Percentiles rank a stretch among this genome's conserved stretches.
These are phyloP conservation scores for Drosophila differens DNA, from an alignment of 2,888 invertebrate species.

Conservation along the genomic window DNA sequence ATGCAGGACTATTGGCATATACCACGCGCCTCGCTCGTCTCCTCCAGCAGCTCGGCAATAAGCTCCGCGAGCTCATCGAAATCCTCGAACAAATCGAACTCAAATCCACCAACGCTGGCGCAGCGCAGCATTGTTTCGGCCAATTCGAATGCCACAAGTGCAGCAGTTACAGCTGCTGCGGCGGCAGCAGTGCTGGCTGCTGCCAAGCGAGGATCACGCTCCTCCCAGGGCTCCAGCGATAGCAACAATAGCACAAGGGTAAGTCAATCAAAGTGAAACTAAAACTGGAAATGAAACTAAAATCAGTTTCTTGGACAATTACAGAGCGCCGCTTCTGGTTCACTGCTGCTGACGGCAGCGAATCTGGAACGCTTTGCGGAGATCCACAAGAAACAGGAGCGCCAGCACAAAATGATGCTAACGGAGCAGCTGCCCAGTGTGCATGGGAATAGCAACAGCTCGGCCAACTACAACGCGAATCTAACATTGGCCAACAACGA, in stretches of 20 bases:
- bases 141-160: constrained; percentile 59
- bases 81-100: constrained; percentile 82
- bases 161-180: constrained; percentile 73
- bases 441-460: constrained; percentile 51
- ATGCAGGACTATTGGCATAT: constrained; percentile 90
- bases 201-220: constrained; percentile 87
- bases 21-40: constrained; percentile 91
- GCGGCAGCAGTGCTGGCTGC: constrained; percentile 75
- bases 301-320: constrained; percentile 11
- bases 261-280: constrained; percentile 80
- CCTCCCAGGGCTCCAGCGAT: constrained; percentile 89
- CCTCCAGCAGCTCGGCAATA: constrained; percentile 77
- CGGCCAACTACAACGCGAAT: constrained; percentile 75
- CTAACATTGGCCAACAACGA: constrained; percentile 62
- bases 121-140: constrained; percentile 55
- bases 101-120: constrained; percentile 76
- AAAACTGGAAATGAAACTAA: constrained; percentile 6
- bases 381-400: constrained; percentile 86
- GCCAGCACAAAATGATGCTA: constrained; percentile 68
- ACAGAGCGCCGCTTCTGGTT: constrained; percentile 93
- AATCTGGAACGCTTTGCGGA: constrained; percentile 88
- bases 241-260: constrained; percentile 93
- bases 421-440: constrained; percentile 53
- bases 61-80: constrained; percentile 79
- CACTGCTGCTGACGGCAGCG: constrained; percentile 91